A percentile compares a stretch with the other conserved stretches of the same genome.
Evolutionary conservation across 2,888 invertebrate genomes (phyloP).

Genomic region (Scaptomyza parva): DNA sequence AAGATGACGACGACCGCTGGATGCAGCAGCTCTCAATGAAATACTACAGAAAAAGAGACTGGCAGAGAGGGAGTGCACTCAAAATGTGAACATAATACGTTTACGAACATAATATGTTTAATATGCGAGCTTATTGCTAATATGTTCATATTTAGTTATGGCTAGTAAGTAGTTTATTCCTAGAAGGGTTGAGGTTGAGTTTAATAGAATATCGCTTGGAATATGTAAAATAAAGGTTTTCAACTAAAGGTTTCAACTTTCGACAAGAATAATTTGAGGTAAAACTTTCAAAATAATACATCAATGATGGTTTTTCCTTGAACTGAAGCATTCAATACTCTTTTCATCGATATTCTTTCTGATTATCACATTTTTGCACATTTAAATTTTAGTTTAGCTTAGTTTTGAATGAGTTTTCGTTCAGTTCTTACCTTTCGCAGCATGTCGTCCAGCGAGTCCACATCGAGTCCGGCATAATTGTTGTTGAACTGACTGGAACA

Average conservation of each 20-base stretch:
- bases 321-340: too few relatives aligned
- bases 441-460: constrained; percentile 92
- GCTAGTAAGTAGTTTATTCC: neutral
- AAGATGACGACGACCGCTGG: constrained; percentile 1
- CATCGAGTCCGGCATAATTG: constrained; percentile 87
- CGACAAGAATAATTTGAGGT: too few relatives aligned
- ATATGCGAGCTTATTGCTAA: neutral
- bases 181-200: neutral
- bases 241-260: too few relatives aligned
- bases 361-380: too few relatives aligned
- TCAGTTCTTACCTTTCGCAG: constrained; percentile 89
- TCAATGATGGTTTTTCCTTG: too few relatives aligned
- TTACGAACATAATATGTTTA: neutral
- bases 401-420: too few relatives aligned
- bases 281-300: too few relatives aligned
- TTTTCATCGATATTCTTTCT: too few relatives aligned
- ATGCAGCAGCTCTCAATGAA: constrained; percentile 10
- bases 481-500: constrained; percentile 88
- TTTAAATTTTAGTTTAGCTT: too few relatives aligned
- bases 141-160: neutral
- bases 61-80: neutral
- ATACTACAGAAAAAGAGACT: neutral
- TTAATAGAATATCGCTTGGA: neutral
- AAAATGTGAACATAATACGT: constrained; percentile 4
- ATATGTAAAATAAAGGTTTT: neutral